A percentile compares a stretch with the other conserved stretches of the same genome.
Conservation (phyloP, 2,797 vertebrate species). For the Anomalospiza imberbis region DNA sequence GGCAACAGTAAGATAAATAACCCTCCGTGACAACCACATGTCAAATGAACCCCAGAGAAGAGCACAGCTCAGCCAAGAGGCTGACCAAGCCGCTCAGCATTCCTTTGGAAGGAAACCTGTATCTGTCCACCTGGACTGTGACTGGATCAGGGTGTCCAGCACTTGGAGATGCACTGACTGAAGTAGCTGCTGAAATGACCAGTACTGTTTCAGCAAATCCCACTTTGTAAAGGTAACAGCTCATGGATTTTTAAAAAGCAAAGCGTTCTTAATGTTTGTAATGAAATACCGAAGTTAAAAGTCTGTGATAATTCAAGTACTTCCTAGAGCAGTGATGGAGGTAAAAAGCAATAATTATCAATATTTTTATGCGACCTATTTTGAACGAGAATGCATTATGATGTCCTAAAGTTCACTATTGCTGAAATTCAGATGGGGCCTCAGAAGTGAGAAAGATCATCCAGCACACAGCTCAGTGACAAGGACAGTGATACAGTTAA, state of each 20-base stretch:
- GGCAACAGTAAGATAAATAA: neutral
- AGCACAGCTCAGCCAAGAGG: neutral
- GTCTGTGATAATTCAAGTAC: neutral
- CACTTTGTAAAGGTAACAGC: neutral
- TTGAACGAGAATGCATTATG: neutral
- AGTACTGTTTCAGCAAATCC: neutral
- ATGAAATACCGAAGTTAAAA: neutral
- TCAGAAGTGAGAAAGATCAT: neutral
- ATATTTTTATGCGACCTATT: neutral
- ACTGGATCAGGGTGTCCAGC: neutral
- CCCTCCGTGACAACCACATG: accelerated
- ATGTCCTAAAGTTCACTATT: neutral
- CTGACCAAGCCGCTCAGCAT: neutral
- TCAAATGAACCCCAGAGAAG: neutral
- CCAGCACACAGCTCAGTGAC: neutral
- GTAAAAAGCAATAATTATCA: neutral
- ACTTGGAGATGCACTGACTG: neutral
- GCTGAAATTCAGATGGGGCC: neutral
- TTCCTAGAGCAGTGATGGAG: neutral
- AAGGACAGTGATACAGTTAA: neutral
- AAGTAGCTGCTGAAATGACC: neutral
- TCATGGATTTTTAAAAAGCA: neutral
- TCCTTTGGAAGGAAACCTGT: neutral
- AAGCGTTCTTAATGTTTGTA: neutral
- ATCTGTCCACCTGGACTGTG: accelerated